phyloP scores from a whole-genome alignment of 2,888 invertebrate species.

The Cryptus viduatorius region DNA sequence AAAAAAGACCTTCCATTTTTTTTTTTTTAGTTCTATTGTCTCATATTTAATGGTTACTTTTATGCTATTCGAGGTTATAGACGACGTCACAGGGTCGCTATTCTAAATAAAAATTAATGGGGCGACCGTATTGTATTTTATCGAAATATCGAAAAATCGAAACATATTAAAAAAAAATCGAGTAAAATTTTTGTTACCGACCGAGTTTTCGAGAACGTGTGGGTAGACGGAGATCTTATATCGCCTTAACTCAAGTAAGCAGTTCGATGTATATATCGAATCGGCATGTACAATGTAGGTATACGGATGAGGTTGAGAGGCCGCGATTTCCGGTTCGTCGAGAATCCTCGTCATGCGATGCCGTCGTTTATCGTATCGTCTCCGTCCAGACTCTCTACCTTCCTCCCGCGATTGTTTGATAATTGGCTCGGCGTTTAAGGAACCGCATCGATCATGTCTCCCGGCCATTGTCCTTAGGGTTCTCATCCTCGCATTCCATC shows the following conservation, averaged over 20 bases:
- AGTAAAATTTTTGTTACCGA: no score
- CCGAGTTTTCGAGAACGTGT: no score
- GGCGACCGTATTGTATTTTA: no score
- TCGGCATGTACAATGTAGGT: neutral
- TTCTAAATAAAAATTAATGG: no score
- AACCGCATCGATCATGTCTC: slow-evolving; percentile 70
- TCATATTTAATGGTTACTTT: neutral
- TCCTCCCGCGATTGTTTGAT: slow-evolving; percentile 61
- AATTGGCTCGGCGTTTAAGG: slow-evolving; percentile 66
- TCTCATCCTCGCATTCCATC: slow-evolving; percentile 60
- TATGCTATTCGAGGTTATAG: neutral
- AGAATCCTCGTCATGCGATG: slow-evolving; percentile 50
- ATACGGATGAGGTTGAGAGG: slow-evolving; percentile 18
- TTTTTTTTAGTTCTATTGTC: neutral
- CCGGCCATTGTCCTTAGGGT: slow-evolving; percentile 64
- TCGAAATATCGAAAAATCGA: no score
- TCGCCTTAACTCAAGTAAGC: neutral
- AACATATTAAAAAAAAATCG: no score
- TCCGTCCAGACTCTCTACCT: slow-evolving; percentile 21
- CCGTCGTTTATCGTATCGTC: slow-evolving; percentile 48
- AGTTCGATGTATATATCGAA: neutral
- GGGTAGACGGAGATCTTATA: no score
- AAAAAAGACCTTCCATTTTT: neutral
- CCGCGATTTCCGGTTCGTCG: slow-evolving; percentile 40
- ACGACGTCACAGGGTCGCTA: no score